Percentiles rank a stretch among this genome's conserved stretches.
Conservation (phyloP, 2,113 vertebrate genomes). For the Solenodon paradoxus region DNA sequence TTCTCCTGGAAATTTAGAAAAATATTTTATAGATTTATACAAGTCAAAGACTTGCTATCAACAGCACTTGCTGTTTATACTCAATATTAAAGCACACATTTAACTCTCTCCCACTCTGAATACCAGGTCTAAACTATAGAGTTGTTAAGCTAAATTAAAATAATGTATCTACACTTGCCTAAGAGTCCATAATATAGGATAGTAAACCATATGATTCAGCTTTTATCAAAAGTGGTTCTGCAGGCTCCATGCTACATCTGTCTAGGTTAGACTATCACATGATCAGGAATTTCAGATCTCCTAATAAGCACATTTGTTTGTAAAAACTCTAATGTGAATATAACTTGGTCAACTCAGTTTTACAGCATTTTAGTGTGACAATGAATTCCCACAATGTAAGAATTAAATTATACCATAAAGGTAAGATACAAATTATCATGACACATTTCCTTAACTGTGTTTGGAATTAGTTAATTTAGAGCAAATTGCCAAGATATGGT, state of each 20-base stretch:
- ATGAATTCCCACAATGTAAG: background rate
- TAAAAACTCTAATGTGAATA: background rate
- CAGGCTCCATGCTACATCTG: background rate
- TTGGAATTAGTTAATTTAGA: constrained; percentile 2
- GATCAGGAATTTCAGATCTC: background rate
- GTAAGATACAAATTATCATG: background rate
- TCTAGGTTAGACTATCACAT: background rate
- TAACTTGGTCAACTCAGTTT: background rate
- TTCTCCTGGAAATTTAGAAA: background rate
- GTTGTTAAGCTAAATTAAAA: background rate
- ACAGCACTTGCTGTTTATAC: background rate
- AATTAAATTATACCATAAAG: background rate
- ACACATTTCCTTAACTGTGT: background rate
- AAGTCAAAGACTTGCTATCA: constrained; percentile 6
- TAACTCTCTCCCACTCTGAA: background rate
- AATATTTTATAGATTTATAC: background rate
- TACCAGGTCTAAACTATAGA: background rate
- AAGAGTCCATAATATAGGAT: background rate
- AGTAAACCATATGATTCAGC: background rate
- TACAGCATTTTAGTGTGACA: background rate
- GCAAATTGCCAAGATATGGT: background rate
- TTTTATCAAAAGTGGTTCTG: background rate
- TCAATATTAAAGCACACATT: background rate
- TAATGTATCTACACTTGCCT: background rate
- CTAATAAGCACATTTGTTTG: background rate